Evolutionary conservation across 2,113 vertebrate species (phyloP).

Genomic region (Origma solitaria): DNA sequence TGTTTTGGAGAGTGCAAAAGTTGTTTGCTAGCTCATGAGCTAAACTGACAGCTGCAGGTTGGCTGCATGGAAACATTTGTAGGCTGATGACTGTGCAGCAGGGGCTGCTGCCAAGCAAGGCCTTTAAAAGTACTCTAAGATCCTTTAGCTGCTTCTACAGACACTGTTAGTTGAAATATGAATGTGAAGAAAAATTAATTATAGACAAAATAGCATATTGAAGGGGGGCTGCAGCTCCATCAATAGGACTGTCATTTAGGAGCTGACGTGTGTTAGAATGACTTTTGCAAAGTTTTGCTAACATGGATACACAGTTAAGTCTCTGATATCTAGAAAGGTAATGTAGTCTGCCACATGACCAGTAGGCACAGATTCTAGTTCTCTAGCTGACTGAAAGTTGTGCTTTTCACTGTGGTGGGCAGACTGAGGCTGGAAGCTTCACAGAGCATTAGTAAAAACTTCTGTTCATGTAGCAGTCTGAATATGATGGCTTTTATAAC

Average conservation of each 20-base stretch:
- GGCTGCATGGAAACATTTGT: not conserved
- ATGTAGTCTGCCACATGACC: too few relatives aligned
- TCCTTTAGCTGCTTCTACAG: not conserved
- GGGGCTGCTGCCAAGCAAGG: not conserved
- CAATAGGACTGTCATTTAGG: not conserved
- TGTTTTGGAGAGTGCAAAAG: not conserved
- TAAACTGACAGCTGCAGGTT: not conserved
- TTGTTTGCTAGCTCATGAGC: not conserved
- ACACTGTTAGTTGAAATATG: not conserved
- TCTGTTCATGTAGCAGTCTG: not conserved
- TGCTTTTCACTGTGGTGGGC: not conserved
- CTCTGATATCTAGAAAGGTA: not conserved
- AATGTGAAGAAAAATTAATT: not conserved
- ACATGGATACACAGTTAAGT: not conserved
- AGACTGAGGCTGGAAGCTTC: not conserved
- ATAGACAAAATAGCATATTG: not conserved
- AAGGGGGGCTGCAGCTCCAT: not conserved
- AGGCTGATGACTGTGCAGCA: not conserved
- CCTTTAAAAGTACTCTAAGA: not conserved
- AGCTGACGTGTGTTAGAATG: not conserved
- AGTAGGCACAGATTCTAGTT: not conserved
- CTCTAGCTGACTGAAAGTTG: not conserved
- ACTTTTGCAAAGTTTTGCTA: not conserved
- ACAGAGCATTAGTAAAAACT: not conserved
- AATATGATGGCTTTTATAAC: not conserved